A percentile compares a stretch with the other conserved stretches of the same genome.
These are phyloP conservation scores for Physella acuta DNA, from an alignment of 1,140 invertebrate species.

Conservation along the genomic window DNA sequence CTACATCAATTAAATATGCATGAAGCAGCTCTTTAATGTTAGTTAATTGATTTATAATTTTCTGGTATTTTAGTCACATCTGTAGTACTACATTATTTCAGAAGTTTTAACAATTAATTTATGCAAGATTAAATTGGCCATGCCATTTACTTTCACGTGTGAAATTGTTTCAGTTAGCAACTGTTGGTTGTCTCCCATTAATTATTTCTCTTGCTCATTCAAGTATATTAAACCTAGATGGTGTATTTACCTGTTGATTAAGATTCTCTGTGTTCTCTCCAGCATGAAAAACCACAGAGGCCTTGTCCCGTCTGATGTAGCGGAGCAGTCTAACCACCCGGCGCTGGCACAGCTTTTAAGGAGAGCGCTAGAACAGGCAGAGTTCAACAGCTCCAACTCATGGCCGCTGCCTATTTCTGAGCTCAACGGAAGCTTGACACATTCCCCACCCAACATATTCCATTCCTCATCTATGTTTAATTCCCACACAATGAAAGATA, in stretches of 20 bases:
- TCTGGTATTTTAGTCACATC: no score
- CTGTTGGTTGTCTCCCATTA: not conserved
- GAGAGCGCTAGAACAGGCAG: not conserved
- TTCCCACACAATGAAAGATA: no score
- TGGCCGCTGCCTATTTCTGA: not conserved
- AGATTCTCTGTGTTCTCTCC: no score
- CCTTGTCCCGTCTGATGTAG: constrained; percentile 12
- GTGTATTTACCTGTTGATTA: not conserved
- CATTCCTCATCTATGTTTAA: no score
- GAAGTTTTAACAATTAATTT: no score
- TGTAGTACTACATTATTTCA: no score
- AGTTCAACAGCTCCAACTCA: not conserved
- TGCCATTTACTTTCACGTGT: no score
- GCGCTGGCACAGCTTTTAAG: constrained; percentile 14
- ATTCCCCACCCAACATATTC: not conserved
- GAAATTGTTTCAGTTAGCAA: not conserved
- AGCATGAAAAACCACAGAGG: constrained; percentile 25
- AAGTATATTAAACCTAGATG: not conserved
- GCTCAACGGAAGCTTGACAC: not conserved
- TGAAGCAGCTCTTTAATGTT: no score
- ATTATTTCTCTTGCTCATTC: not conserved
- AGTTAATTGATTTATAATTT: no score
- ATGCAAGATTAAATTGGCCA: no score
- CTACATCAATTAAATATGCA: no score
- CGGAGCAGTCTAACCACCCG: constrained; percentile 12